Conservation (phyloP, 1,140 invertebrate species). For the Drosophila auraria region DNA sequence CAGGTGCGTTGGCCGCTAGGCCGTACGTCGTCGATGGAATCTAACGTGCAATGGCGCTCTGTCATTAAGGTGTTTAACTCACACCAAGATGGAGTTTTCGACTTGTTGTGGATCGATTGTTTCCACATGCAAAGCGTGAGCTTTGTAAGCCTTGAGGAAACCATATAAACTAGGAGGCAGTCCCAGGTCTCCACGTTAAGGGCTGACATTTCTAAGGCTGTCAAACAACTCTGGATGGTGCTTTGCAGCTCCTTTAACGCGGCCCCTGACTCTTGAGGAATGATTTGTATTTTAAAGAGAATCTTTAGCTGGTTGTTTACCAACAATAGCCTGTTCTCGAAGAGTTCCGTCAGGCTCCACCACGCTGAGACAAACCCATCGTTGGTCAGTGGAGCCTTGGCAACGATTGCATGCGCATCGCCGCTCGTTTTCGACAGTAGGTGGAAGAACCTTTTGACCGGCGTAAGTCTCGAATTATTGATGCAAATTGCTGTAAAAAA, state of each 20-base stretch:
- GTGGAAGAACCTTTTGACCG: neutral
- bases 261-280: too few species aligned
- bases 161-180: neutral
- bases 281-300: too few species aligned
- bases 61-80: too few species aligned
- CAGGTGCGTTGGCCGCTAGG: neutral
- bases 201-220: neutral
- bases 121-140: too few species aligned
- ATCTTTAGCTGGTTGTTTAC: too few species aligned
- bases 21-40: too few species aligned
- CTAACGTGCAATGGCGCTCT: too few species aligned
- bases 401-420: neutral
- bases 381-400: too few species aligned
- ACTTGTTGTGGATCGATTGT: too few species aligned
- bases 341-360: neutral
- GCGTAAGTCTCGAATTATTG: neutral
- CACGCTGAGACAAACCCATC: neutral
- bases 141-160: too few species aligned
- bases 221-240: neutral
- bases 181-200: neutral
- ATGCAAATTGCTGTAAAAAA: neutral
- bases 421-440: neutral
- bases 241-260: too few species aligned
- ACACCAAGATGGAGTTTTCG: too few species aligned
- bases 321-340: neutral